phyloP scores from a whole-genome alignment of 2,797 vertebrate species.

The Macropodus opercularis region DNA sequence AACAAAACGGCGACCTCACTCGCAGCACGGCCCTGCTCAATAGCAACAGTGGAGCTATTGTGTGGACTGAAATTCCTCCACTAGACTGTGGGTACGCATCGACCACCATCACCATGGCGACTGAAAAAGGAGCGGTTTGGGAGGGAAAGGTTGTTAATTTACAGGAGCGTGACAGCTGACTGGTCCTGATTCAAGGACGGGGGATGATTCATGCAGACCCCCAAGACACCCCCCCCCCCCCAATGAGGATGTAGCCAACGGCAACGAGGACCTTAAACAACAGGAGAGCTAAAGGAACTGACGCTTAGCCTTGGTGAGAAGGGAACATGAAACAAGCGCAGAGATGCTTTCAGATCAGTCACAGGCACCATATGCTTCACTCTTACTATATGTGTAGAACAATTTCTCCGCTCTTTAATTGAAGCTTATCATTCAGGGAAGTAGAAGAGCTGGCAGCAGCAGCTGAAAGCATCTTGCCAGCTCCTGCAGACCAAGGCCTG shows the following conservation, averaged over 20 bases:
- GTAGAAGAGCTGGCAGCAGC: slow-evolving; percentile 19
- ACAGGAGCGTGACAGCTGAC: slow-evolving; percentile 54
- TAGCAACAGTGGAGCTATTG: slow-evolving; percentile 67
- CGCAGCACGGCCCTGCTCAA: slow-evolving; percentile 23
- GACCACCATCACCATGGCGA: slow-evolving; percentile 78
- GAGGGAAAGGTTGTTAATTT: slow-evolving; percentile 72
- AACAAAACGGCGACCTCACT: background rate
- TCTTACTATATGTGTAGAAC: background rate
- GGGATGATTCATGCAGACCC: slow-evolving; percentile 61
- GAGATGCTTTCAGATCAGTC: slow-evolving; percentile 13
- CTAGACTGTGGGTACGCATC: slow-evolving; percentile 60
- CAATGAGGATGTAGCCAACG: slow-evolving; percentile 33
- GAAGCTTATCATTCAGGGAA: too few relatives aligned
- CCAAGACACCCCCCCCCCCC: too few relatives aligned
- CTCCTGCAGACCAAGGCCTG: slow-evolving; percentile 7
- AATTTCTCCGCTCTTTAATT: slow-evolving; percentile 9
- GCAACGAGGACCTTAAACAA: slow-evolving; percentile 46
- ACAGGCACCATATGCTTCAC: background rate
- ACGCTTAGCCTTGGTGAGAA: slow-evolving; percentile 47
- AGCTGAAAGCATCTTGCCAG: slow-evolving; percentile 20
- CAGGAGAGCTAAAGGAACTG: slow-evolving; percentile 39
- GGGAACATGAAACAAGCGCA: slow-evolving; percentile 24
- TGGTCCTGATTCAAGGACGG: slow-evolving; percentile 62
- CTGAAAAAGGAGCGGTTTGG: slow-evolving; percentile 51
- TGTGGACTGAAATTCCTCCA: slow-evolving; percentile 68